Evolutionary conservation across 2,888 invertebrate species (phyloP).

Genomic region (Drosophila ustulata): DNA sequence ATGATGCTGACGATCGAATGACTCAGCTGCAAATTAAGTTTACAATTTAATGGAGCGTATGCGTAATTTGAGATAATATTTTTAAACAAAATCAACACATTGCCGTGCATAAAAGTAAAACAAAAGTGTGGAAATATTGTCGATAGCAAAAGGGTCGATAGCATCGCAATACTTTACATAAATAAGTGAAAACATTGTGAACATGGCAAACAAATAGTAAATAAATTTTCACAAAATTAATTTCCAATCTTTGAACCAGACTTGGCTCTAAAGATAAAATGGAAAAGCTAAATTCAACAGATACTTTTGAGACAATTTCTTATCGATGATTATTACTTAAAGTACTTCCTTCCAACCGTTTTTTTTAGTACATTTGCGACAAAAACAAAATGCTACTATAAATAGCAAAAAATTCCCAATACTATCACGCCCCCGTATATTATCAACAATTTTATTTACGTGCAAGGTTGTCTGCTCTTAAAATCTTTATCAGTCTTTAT

Average conservation of each 20-base stretch:
- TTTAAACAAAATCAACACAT: slow-evolving; percentile 5
- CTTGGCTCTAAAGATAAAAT: neutral
- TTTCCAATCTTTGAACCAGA: neutral
- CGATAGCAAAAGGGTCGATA: neutral
- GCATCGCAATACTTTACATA: neutral
- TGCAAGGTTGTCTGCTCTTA: slow-evolving; percentile 2
- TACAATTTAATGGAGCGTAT: slow-evolving; percentile 41
- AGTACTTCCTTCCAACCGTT: neutral
- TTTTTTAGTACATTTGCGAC: neutral
- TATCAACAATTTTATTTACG: slow-evolving; percentile 1
- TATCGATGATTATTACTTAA: neutral
- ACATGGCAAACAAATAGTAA: neutral
- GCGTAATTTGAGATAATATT: slow-evolving; percentile 24
- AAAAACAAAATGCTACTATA: neutral
- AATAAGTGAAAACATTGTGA: neutral
- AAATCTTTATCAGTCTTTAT: slow-evolving; percentile 2
- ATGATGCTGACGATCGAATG: slow-evolving; percentile 45
- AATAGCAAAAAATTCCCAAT: neutral
- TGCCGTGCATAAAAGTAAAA: neutral
- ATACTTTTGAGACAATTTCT: too few species aligned
- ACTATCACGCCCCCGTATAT: neutral
- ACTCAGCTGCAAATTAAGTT: slow-evolving; percentile 40
- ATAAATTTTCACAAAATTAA: neutral
- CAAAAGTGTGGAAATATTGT: neutral
- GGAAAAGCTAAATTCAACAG: too few species aligned